These are phyloP conservation scores for Merodon equestris DNA, from an alignment of 2,888 invertebrate genomes.

Conservation along the genomic window DNA sequence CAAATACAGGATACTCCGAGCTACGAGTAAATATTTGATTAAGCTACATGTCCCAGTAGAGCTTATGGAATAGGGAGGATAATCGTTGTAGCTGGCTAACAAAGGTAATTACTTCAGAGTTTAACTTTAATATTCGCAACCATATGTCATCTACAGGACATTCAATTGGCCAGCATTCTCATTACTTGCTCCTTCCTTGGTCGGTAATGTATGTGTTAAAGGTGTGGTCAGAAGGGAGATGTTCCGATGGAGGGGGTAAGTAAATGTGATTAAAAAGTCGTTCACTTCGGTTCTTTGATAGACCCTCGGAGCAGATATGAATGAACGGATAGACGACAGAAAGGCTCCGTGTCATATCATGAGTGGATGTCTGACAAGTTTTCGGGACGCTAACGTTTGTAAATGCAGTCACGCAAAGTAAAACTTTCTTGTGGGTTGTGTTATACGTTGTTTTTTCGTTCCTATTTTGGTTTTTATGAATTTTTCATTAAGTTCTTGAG, in stretches of 20 bases:
- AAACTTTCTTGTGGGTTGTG: constrained; percentile 48
- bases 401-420: constrained; percentile 67
- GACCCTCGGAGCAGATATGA: constrained; percentile 15
- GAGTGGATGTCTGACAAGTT: constrained; percentile 65
- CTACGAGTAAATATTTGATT: constrained; percentile 66
- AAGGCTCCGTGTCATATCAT: constrained; percentile 37
- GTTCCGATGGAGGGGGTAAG: constrained; percentile 3
- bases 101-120: constrained; percentile 47
- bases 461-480: constrained; percentile 44
- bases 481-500: constrained; percentile 56
- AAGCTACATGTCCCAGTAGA: constrained; percentile 24
- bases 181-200: constrained; percentile 38
- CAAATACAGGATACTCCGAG: constrained; percentile 17
- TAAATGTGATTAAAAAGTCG: constrained; percentile 65
- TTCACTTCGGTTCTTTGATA: constrained; percentile 47
- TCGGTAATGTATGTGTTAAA: background rate
- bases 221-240: too few relatives aligned
- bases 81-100: constrained; percentile 10
- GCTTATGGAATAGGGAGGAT: constrained; percentile 43
- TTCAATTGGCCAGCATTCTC: constrained; percentile 41
- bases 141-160: constrained; percentile 59
- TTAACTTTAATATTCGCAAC: constrained; percentile 66
- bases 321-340: background rate
- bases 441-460: constrained; percentile 12
- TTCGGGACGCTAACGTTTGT: constrained; percentile 38